These are phyloP conservation scores for Cyanistes caeruleus DNA, from an alignment of 2,113 vertebrate species.

Conservation along the genomic window DNA sequence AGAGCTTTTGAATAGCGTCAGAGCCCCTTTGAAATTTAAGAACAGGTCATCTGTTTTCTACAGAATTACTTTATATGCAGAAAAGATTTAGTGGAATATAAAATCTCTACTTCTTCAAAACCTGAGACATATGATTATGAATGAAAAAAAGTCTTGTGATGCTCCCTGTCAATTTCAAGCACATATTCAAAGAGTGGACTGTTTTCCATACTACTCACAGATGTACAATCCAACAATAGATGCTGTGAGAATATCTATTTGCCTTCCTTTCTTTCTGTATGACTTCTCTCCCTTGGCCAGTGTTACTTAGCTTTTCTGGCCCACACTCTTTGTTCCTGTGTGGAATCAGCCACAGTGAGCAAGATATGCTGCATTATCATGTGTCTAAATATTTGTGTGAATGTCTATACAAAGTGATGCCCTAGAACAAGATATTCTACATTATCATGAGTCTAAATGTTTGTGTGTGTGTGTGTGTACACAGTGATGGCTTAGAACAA, in stretches of 20 bases:
- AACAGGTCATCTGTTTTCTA: neutral
- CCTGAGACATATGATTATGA: neutral
- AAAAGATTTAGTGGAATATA: neutral
- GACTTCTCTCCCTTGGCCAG: neutral
- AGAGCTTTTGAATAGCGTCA: neutral
- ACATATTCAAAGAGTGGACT: neutral
- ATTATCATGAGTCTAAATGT: neutral
- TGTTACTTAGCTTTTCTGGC: neutral
- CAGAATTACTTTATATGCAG: neutral
- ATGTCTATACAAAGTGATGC: no score
- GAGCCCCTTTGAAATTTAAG: neutral
- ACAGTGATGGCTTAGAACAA: neutral
- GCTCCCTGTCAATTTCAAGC: neutral
- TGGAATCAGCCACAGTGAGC: fast-evolving
- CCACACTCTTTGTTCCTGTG: no score
- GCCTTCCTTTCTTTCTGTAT: neutral
- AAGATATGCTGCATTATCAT: neutral
- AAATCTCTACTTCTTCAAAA: neutral
- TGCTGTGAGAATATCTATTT: neutral
- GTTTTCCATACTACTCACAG: fast-evolving
- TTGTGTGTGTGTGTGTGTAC: neutral
- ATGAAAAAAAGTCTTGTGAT: neutral
- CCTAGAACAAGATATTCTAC: neutral
- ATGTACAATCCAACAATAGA: neutral
- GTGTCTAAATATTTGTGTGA: neutral